A percentile compares a stretch with the other conserved stretches of the same genome.
Conservation (phyloP, 2,113 vertebrate species). For the Ctenomys sociabilis region DNA sequence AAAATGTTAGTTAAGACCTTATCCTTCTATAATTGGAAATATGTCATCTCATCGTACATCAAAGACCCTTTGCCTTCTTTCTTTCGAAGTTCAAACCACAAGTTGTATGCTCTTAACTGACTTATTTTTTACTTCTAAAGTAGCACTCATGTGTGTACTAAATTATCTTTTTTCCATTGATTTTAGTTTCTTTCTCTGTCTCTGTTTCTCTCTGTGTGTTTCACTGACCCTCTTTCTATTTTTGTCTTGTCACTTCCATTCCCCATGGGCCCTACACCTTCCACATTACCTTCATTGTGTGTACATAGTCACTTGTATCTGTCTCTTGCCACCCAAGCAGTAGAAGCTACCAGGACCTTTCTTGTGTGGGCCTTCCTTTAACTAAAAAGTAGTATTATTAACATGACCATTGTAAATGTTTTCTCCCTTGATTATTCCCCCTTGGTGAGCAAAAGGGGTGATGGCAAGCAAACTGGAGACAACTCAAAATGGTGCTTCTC, state of each 20-base stretch:
- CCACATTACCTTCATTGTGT: background rate
- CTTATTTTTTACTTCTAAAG: background rate
- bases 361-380: background rate
- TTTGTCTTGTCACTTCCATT: background rate
- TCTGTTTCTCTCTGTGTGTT: background rate
- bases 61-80: background rate
- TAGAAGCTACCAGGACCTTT: background rate
- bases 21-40: background rate
- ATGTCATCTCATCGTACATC: background rate
- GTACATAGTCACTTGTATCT: background rate
- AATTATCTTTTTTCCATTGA: background rate
- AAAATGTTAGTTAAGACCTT: background rate
- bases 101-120: background rate
- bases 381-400: background rate
- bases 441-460: background rate
- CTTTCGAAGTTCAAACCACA: background rate
- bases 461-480: background rate
- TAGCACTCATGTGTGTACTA: background rate
- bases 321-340: background rate
- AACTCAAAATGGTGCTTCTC: background rate
- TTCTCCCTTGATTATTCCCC: background rate
- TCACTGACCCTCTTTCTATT: rapidly evolving
- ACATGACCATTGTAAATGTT: background rate
- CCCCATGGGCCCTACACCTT: background rate
- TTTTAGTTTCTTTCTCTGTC: too few species aligned